phyloP scores from a whole-genome alignment of 2,888 invertebrate genomes.

The Eristalis arbustorum region DNA sequence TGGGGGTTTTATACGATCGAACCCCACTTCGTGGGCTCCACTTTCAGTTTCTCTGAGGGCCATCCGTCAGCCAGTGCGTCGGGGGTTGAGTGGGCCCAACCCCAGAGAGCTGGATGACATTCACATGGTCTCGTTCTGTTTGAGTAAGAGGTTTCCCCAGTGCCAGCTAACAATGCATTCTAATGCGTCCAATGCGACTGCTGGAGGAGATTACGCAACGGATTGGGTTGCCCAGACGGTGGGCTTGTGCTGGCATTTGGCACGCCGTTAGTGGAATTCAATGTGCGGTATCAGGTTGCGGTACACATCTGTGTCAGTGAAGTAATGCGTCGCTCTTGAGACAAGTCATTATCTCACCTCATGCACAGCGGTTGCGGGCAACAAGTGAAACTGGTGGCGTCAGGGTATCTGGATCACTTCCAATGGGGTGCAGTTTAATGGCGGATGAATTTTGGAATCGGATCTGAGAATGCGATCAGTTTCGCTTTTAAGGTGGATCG shows the following conservation, averaged over 20 bases:
- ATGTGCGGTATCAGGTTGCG: constrained; percentile 46
- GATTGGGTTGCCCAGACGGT: constrained; percentile 63
- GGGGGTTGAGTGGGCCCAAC: constrained; percentile 35
- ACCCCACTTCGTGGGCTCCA: constrained; percentile 44
- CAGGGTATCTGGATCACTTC: not conserved
- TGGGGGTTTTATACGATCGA: constrained; percentile 56
- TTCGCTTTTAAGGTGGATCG: not conserved
- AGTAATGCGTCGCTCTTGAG: constrained; percentile 62
- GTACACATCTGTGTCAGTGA: constrained; percentile 50
- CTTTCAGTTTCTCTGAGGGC: constrained; percentile 64
- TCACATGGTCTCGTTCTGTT: constrained; percentile 72
- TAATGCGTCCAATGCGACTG: constrained; percentile 17
- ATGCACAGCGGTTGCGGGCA: not conserved
- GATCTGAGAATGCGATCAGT: not conserved
- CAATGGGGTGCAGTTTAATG: not conserved
- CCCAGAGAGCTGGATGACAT: constrained; percentile 53
- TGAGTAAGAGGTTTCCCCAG: constrained; percentile 51
- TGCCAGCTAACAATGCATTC: constrained; percentile 44
- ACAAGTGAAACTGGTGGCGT: constrained; percentile 5
- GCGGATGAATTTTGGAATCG: not conserved
- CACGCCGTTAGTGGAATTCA: constrained; percentile 35
- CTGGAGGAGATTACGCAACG: constrained; percentile 54
- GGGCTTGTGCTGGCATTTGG: constrained; percentile 14
- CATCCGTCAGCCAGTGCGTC: not conserved
- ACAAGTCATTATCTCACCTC: constrained; percentile 8